A percentile compares a stretch with the other conserved stretches of the same genome.
These are phyloP conservation scores for Lagopus muta DNA, from an alignment of 2,113 vertebrate genomes.

Conservation along the genomic window DNA sequence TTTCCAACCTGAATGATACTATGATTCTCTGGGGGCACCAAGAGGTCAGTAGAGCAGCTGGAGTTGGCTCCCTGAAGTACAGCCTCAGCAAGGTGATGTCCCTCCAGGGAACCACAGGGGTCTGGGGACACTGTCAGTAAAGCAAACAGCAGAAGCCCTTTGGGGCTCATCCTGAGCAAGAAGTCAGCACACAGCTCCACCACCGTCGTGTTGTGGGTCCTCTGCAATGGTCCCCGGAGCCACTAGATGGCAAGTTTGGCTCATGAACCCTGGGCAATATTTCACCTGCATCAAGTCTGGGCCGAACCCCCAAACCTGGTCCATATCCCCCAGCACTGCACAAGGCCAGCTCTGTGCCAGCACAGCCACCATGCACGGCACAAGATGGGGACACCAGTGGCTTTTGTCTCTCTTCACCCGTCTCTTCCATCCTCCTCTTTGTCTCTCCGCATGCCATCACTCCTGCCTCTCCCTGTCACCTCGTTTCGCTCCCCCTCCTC, in stretches of 20 bases:
- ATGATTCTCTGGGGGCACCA: not conserved
- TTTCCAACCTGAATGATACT: no score
- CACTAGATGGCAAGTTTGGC: conserved; percentile 69
- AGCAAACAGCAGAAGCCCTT: not conserved
- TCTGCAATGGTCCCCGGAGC: conserved; percentile 51
- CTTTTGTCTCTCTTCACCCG: not conserved
- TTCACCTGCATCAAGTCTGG: rapidly evolving
- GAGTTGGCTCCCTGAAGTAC: rapidly evolving
- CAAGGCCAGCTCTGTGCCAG: not conserved
- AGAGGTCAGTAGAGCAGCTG: not conserved
- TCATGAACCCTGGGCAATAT: not conserved
- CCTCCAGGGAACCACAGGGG: not conserved
- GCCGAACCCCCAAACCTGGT: not conserved
- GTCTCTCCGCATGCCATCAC: not conserved
- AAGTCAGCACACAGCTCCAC: rapidly evolving
- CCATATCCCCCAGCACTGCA: rapidly evolving
- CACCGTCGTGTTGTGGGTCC: not conserved
- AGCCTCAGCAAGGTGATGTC: not conserved
- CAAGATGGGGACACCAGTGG: not conserved
- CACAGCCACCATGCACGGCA: rapidly evolving
- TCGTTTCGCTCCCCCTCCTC: not conserved
- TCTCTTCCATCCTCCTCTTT: not conserved
- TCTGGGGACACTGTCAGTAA: not conserved
- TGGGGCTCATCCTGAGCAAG: not conserved
- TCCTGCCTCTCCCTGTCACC: not conserved